Base-by-base conservation (phyloP, 2,113 vertebrate genomes). In the Sylvietta virens region DNA sequence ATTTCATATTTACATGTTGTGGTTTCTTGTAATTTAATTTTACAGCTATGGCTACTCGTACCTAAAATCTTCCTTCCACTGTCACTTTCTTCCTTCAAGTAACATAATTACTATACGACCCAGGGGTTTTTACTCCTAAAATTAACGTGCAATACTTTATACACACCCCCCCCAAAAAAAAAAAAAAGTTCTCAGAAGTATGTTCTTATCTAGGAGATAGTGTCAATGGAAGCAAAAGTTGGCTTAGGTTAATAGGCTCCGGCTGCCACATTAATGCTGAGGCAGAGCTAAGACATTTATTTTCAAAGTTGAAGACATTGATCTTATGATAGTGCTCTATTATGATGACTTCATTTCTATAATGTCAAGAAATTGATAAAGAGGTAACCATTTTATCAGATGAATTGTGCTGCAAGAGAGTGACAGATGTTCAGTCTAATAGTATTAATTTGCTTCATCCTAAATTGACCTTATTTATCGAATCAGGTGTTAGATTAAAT, bases 211-310 rank as follows among this genome's bases (percentile, higher is more conserved):
- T 90, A 92, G 96, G 85, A 98, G 94, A 95, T 93, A 92, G 79
- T 95, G 85, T 94, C 82, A 94, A 33, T 92, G 65, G 91, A 96
- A 97, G 94, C 60, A 51, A 93, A 96, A 96, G 82, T 95, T 97
- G 89, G 96, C 94, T 97, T 89, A 93, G 86, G 87, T 97, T 97
- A 97, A 95, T 90, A 71, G 92, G 91, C 95, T 98, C 92, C 37
- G 81, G 79, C 95, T 98, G 95, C 95, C 94, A 97, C 89, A 95
- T 96, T 96, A 96, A 96, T 97, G 94, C 91, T 95, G 96, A 95
- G 79, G 90, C 90, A 96, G 85, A 98, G 94, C 84, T 83, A 94
- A 97, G 88, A 92, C 97, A 97, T 98, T 96, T 97, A 94, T 97
- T 97, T 96, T 95, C 94, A 90, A 96, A 96, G 96, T 78, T 96